Conservation (phyloP, 2,113 vertebrate species). For the Danionella cerebrum region DNA sequence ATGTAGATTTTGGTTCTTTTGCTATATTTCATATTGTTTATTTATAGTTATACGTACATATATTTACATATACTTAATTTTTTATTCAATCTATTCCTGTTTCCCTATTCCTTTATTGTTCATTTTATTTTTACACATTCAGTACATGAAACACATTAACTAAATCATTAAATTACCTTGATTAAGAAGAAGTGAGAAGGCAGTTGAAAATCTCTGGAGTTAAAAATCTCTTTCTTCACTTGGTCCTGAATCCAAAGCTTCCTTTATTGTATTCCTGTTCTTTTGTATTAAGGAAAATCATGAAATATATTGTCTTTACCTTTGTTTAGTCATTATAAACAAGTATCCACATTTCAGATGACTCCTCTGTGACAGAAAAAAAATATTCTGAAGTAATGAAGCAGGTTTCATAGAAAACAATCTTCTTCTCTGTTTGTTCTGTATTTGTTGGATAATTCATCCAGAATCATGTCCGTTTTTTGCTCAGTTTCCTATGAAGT, state of each 20-base stretch:
- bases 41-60: no score
- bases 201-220: neutral
- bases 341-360: neutral
- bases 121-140: no score
- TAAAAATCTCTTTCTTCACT: neutral
- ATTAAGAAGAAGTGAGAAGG: neutral
- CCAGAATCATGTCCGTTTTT: neutral
- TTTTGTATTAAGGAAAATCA: neutral
- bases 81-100: no score
- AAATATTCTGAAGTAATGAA: neutral
- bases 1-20: no score
- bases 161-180: slow-evolving; percentile 24
- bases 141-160: neutral
- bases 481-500: neutral
- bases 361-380: neutral
- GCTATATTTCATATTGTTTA: no score
- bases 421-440: neutral
- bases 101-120: no score
- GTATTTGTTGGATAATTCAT: neutral
- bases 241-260: neutral
- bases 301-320: neutral
- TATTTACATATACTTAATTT: no score
- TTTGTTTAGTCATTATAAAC: neutral
- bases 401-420: neutral
- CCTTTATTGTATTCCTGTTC: neutral